Evolutionary conservation across 2,888 invertebrate genomes (phyloP), one percentile per base, ranked within the genome.

Genomic region (Operophtera brumata): DNA sequence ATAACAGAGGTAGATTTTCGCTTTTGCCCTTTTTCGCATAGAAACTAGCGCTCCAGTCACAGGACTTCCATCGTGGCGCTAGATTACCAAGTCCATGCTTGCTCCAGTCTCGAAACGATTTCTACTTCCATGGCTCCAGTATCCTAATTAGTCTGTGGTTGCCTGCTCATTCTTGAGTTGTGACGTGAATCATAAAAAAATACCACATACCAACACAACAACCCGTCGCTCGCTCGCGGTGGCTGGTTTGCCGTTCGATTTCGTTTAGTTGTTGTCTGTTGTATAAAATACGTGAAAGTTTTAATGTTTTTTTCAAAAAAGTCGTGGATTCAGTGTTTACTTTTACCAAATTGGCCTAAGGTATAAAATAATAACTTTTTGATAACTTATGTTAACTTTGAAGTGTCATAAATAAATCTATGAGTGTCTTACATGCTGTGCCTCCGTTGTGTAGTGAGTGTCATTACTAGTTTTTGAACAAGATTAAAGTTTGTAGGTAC

Each of bases 341-440:
- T 39, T 39, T 4, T 30, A n/a, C 9, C 20, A 12, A 14, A n/a
- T 26, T 34, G n/a, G 34, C 32, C 39, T 13, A 8, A 6, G 13
- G 12, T 48, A 14, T 26, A 12, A 0, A 10, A 14, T 6, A 10
- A 40, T 9, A 42, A 61, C 30, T 42, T 51, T 61, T 62, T 47
- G 12, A 40, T 51, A 61, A 55, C 48, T 69, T 69, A 60, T 53
- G 43, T 65, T 59, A 68, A 71, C 63, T 72, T 71, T 57, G 62
- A 68, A 73, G 69, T 70, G 71, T 65, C 60, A n/a, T 67, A 48
- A 46, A n/a, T n/a, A n/a, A n/a, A n/a, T n/a, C n/a, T n/a, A n/a
- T n/a, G n/a, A n/a, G n/a, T n/a, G n/a, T n/a, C n/a, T n/a, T n/a
- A n/a, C n/a, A 57, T 56, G 53, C 48, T 28, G 56, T 56, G 64